Percentiles rank a stretch among this genome's conserved stretches.
These are phyloP conservation scores for Phortica variegata DNA, from an alignment of 1,140 invertebrate species.

Conservation along the genomic window DNA sequence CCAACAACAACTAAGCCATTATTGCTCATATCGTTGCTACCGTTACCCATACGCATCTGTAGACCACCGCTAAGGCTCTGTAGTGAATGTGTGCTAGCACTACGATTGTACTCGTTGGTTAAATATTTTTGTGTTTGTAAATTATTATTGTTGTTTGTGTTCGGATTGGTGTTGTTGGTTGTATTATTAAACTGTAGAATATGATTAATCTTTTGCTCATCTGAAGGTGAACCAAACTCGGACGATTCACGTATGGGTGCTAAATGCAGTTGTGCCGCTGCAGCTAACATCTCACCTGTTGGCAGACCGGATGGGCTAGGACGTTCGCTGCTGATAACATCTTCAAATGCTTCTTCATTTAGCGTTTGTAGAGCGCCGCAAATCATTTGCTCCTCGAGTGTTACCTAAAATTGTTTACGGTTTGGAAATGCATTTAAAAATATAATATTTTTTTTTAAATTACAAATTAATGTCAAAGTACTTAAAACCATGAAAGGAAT, in stretches of 20 bases:
- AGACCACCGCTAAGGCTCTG: slow-evolving; percentile 33
- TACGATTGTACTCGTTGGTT: slow-evolving; percentile 40
- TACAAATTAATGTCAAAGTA: background rate
- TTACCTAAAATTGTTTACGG: slow-evolving; percentile 67
- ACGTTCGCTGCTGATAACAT: slow-evolving; percentile 67
- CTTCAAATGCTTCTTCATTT: slow-evolving; percentile 89
- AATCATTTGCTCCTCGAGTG: slow-evolving; percentile 91
- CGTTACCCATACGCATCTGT: slow-evolving; percentile 33
- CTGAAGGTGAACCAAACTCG: slow-evolving; percentile 54
- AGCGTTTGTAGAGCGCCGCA: slow-evolving; percentile 87
- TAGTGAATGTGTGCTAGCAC: slow-evolving; percentile 46
- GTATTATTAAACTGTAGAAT: slow-evolving; percentile 28
- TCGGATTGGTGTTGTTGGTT: slow-evolving; percentile 21
- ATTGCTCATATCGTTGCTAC: slow-evolving; percentile 23
- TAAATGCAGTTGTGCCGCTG: slow-evolving; percentile 54
- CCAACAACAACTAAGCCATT: slow-evolving; percentile 6
- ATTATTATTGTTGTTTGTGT: slow-evolving; percentile 13
- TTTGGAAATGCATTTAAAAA: too few relatives aligned
- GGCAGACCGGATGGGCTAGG: slow-evolving; percentile 58
- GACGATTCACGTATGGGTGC: slow-evolving; percentile 55
- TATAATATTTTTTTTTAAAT: too few relatives aligned
- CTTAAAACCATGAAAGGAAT: background rate
- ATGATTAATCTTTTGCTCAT: slow-evolving; percentile 35
- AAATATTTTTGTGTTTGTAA: slow-evolving; percentile 27
- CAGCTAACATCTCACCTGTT: slow-evolving; percentile 57